phyloP scores from a whole-genome alignment of 2,113 vertebrate species.

The Pituophis catenifer region DNA sequence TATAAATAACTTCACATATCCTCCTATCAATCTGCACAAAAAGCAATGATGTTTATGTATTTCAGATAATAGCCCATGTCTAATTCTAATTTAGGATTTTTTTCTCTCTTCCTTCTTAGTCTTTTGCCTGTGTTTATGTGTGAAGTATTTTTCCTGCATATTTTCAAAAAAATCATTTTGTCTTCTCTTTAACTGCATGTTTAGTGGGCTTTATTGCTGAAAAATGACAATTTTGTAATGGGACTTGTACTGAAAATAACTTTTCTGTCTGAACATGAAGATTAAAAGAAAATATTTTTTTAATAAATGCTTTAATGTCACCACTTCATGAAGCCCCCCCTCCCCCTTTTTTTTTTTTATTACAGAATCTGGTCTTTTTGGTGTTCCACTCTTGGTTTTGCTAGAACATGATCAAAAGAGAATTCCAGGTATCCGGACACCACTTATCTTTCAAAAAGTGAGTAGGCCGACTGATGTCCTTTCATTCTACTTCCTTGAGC shows the following conservation, averaged over 20 bases:
- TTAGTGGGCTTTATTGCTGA: not conserved
- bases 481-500: not conserved
- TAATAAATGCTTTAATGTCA: constrained; percentile 21
- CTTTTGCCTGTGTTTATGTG: not conserved
- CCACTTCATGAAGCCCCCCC: not conserved
- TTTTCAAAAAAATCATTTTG: not conserved
- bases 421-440: constrained; percentile 81
- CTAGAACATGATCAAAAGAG: constrained; percentile 92
- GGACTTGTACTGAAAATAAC: not conserved
- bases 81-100: not conserved
- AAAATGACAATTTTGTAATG: not conserved
- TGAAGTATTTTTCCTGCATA: constrained; percentile 9
- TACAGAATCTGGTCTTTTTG: constrained; percentile 89
- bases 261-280: not conserved
- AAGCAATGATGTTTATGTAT: not conserved
- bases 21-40: not conserved
- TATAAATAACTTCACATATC: not conserved
- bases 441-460: constrained; percentile 90
- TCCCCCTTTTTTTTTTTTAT: constrained; percentile 18
- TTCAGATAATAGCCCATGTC: not conserved
- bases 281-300: not conserved
- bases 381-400: constrained; percentile 81
- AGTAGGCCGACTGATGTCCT: constrained; percentile 33
- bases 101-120: not conserved
- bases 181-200: not conserved